Conservation (phyloP, 2,888 invertebrate genomes). For the Baccha elongata region DNA sequence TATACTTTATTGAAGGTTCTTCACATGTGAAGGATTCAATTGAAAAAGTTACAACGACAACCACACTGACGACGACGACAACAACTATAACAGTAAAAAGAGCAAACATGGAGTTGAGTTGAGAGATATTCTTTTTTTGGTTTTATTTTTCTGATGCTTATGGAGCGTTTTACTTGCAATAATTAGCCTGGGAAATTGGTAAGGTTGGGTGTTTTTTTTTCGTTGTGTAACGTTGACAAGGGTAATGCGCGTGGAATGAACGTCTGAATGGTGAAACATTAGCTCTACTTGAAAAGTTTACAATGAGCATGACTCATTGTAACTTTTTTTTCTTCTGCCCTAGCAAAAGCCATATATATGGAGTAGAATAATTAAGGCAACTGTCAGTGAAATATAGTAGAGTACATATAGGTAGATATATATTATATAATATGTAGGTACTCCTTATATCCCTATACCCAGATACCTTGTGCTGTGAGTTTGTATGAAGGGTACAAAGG, state of each 20-base stretch:
- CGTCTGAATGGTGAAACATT: slow-evolving; percentile 47
- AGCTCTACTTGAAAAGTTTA: slow-evolving; percentile 41
- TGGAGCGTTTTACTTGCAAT: slow-evolving; percentile 58
- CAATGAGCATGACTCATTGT: too few species aligned
- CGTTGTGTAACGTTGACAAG: slow-evolving; percentile 23
- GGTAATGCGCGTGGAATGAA: slow-evolving; percentile 27
- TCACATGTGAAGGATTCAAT: slow-evolving; percentile 69
- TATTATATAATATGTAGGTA: too few species aligned
- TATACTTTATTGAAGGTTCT: slow-evolving; percentile 62
- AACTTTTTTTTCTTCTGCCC: background rate
- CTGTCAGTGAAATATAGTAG: slow-evolving; percentile 18
- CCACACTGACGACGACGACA: background rate
- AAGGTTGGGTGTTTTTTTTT: slow-evolving; percentile 6
- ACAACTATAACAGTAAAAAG: slow-evolving; percentile 1
- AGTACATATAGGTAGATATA: too few species aligned
- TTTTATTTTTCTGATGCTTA: slow-evolving; percentile 16
- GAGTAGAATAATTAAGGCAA: slow-evolving; percentile 48
- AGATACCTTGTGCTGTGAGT: too few species aligned
- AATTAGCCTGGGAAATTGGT: slow-evolving; percentile 49
- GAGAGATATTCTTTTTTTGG: background rate
- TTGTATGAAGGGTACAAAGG: too few species aligned
- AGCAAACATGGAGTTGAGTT: slow-evolving; percentile 26
- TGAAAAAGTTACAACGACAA: slow-evolving; percentile 62
- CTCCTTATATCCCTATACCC: too few species aligned
- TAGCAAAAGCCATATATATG: background rate